Base-by-base conservation (phyloP, 2,797 vertebrate species). In the Oreortyx pictus region DNA sequence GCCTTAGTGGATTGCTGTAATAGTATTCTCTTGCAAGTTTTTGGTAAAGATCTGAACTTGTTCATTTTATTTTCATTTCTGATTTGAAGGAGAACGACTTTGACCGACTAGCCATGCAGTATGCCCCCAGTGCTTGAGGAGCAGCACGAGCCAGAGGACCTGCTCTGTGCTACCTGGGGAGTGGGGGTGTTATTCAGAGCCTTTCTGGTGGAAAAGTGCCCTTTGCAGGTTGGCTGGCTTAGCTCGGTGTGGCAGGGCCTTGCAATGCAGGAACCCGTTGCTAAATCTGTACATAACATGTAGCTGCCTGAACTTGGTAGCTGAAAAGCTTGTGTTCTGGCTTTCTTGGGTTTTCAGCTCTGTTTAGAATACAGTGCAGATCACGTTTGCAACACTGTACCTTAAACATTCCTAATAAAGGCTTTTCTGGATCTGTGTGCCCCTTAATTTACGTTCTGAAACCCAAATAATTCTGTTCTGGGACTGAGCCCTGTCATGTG, bases 41-140 rank as follows among this genome's bases (percentile, higher is more conserved):
- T 18, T 23, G 9, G 54, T 10, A 0, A 29, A 7, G 24, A 37
- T 62, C 14, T 11, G 54, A n/a, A 3, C 25, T 7, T 35, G 11
- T 64, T 84, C 20, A 7, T 57, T 49, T 22, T 52, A 0, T 19
- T 23, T 46, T 29, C 59, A 17, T 74, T 89, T 62, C 37, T 86
- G 86, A 6, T 65, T 80, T 74, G 17, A 95, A 99, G 99, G 99
- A 99, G 96, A 98, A 99, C 14, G 99, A 99, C 89, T 99, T 99
- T 90, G 99, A 99, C 95, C 98, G 99, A 47, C 98, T 99, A 47
- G 96, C 95, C 11, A 96, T 99, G 96, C 99, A 99, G 83, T 99
- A 99, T 0, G 96, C 98, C 6, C 98, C 99, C 82, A 98, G 97
- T 1, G 98, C 98, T 1, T 98, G 96, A 98, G 89, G 27, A 46